These are phyloP conservation scores for Microplitis demolitor DNA, from an alignment of 1,140 invertebrate genomes.

Conservation along the genomic window DNA sequence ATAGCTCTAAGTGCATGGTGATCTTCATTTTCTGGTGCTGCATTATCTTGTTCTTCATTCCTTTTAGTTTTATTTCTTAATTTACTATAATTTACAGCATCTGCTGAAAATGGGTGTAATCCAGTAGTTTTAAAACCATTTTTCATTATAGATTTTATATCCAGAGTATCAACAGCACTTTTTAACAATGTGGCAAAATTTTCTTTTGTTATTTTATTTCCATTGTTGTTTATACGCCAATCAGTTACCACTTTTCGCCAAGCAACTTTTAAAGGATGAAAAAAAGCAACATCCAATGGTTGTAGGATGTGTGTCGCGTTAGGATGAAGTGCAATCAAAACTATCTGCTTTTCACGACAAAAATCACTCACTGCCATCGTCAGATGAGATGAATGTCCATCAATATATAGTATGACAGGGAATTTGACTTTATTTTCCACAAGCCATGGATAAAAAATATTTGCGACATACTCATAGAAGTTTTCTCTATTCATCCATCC, in stretches of 20 bases:
- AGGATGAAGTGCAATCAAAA: constrained; percentile 38
- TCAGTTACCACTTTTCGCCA: constrained; percentile 37
- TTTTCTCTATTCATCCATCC: constrained; percentile 52
- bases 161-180: constrained; percentile 26
- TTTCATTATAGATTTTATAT: constrained; percentile 28
- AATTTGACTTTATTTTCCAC: constrained; percentile 39
- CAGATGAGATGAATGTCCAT: constrained; percentile 50
- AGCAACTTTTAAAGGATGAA: constrained; percentile 35
- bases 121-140: constrained; percentile 40
- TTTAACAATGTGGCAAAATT: constrained; percentile 33
- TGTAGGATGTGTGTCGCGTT: constrained; percentile 46
- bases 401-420: constrained; percentile 51
- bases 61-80: neutral
- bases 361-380: constrained; percentile 33
- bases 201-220: constrained; percentile 25
- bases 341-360: constrained; percentile 16
- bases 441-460: constrained; percentile 43
- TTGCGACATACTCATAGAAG: constrained; percentile 44
- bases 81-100: constrained; percentile 17
- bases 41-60: neutral
- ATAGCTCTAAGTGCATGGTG: neutral
- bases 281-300: constrained; percentile 43
- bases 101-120: constrained; percentile 32
- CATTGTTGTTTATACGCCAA: constrained; percentile 34
- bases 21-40: neutral